These are phyloP conservation scores for Eurystomus glaucurus DNA, from an alignment of 2,797 vertebrate species.

Conservation along the genomic window DNA sequence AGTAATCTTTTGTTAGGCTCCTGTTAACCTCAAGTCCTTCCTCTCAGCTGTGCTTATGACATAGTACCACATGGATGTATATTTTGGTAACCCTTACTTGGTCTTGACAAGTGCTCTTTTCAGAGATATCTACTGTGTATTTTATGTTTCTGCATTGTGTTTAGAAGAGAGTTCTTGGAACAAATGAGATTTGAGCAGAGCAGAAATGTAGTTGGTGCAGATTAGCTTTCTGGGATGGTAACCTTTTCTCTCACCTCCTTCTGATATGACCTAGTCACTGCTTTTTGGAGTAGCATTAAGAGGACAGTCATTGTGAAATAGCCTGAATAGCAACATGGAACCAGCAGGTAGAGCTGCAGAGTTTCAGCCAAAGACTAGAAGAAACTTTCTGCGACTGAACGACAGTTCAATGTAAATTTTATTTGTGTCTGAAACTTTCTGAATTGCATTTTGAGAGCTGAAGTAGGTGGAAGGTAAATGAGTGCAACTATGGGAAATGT, in stretches of 20 bases:
- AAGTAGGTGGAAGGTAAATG: neutral
- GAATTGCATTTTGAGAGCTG: neutral
- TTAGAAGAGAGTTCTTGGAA: neutral
- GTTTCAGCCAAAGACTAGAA: neutral
- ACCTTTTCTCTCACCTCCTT: neutral
- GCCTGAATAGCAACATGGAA: neutral
- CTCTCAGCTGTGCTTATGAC: neutral
- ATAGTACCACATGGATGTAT: neutral
- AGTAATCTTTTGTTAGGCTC: neutral
- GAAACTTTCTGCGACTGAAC: neutral
- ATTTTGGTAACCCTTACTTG: neutral
- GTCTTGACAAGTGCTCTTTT: neutral
- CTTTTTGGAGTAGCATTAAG: neutral
- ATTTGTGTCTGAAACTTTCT: neutral
- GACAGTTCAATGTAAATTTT: neutral
- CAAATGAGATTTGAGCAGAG: neutral
- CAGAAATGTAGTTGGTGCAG: fast-evolving
- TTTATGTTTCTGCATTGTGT: neutral
- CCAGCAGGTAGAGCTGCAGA: neutral
- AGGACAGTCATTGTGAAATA: neutral
- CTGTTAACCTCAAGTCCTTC: neutral
- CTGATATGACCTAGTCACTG: neutral
- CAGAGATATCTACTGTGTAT: neutral
- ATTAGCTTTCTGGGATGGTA: neutral
- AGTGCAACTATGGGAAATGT: neutral